These are phyloP conservation scores for Hipposideros armiger DNA, from an alignment of 2,113 vertebrate genomes.

Conservation along the genomic window DNA sequence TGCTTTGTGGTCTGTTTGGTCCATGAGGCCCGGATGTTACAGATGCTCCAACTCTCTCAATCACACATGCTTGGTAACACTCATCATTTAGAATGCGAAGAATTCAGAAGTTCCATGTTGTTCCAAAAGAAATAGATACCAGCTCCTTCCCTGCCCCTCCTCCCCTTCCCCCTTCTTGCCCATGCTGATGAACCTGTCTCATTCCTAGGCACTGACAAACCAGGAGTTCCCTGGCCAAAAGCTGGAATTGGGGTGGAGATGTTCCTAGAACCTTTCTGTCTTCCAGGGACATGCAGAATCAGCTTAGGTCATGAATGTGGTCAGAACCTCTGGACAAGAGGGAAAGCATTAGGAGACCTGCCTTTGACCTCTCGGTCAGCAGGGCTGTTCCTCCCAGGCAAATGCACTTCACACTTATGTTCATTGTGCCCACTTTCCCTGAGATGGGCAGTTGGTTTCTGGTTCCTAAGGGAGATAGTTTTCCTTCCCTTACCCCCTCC, in stretches of 20 bases:
- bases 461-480: neutral
- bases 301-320: neutral
- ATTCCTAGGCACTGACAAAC: neutral
- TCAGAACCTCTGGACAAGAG: neutral
- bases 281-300: neutral
- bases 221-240: neutral
- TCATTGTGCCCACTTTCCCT: neutral
- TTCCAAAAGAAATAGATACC: neutral
- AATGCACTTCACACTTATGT: neutral
- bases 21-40: neutral
- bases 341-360: neutral
- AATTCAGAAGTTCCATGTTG: neutral
- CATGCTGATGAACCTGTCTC: neutral
- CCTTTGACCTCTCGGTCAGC: neutral
- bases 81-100: neutral
- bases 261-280: neutral
- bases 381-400: neutral
- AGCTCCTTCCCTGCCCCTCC: neutral
- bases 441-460: neutral
- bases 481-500: neutral
- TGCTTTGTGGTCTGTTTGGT: neutral
- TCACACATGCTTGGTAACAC: neutral
- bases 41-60: neutral
- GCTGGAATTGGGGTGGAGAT: neutral
- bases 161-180: neutral